phyloP scores from a whole-genome alignment of 1,140 invertebrate species.

The Rhagoletis zephyria region DNA sequence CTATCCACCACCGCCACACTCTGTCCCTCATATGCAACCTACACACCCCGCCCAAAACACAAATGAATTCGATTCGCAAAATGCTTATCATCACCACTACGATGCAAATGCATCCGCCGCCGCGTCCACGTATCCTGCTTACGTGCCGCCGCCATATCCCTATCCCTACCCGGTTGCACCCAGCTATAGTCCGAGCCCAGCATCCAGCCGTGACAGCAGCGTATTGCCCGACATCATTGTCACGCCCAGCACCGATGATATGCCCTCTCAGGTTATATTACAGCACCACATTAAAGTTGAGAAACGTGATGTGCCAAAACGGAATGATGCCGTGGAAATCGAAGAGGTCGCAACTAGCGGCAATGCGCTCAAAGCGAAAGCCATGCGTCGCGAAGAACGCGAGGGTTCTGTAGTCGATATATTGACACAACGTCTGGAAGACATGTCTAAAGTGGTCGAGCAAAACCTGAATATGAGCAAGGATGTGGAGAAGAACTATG shows the following conservation, averaged over 20 bases:
- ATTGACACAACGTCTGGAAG: constrained; percentile 63
- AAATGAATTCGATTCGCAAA: constrained; percentile 57
- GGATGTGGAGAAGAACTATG: constrained; percentile 67
- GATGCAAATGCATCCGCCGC: not conserved
- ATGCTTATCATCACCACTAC: constrained; percentile 54
- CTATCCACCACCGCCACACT: constrained; percentile 58
- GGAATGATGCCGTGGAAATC: constrained; percentile 67
- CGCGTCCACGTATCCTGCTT: constrained; percentile 59
- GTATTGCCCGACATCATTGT: constrained; percentile 69
- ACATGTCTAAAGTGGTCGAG: constrained; percentile 64
- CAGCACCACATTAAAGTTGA: constrained; percentile 68
- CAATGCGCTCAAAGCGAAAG: not conserved
- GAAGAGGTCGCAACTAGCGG: constrained; percentile 61
- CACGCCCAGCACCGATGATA: constrained; percentile 69
- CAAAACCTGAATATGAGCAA: constrained; percentile 64
- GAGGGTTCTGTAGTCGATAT: constrained; percentile 68
- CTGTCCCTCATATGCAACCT: not conserved
- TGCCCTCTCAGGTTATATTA: constrained; percentile 68
- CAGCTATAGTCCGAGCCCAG: constrained; percentile 65
- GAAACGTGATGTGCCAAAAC: constrained; percentile 62
- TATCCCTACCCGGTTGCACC: constrained; percentile 66
- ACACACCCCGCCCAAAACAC: not conserved
- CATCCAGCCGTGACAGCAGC: constrained; percentile 66
- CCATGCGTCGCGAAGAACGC: not conserved
- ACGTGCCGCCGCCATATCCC: constrained; percentile 61